A percentile compares a stretch with the other conserved stretches of the same genome.
Evolutionary conservation across 2,113 vertebrate species (phyloP).

Genomic region (Eretmochelys imbricata): DNA sequence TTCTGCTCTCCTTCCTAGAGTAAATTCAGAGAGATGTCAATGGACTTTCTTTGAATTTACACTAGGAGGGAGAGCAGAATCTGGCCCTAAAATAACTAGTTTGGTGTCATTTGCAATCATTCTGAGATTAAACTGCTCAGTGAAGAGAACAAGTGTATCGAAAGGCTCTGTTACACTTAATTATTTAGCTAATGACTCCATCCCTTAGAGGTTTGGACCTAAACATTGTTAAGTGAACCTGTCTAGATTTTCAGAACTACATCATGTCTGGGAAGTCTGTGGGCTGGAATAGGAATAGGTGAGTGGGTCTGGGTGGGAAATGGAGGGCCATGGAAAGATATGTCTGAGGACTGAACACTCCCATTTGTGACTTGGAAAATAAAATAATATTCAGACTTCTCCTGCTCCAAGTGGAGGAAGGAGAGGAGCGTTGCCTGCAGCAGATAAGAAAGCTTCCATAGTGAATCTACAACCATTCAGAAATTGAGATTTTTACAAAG

Average conservation of each 20-base stretch:
- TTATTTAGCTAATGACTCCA: constrained; percentile 43
- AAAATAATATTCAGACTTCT: background rate
- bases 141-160: constrained; percentile 19
- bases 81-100: constrained; percentile 7
- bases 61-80: background rate
- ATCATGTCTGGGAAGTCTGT: background rate
- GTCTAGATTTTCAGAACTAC: background rate
- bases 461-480: background rate
- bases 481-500: background rate
- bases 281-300: background rate
- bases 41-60: background rate
- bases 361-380: background rate
- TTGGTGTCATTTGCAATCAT: background rate
- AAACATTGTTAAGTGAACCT: constrained; percentile 29
- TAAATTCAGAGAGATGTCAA: background rate
- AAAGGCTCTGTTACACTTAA: constrained; percentile 9
- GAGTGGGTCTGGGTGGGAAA: background rate
- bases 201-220: background rate
- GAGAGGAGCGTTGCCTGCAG: background rate
- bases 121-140: background rate
- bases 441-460: background rate
- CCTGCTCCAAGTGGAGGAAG: background rate
- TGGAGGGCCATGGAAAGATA: background rate
- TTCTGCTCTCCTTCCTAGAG: background rate
- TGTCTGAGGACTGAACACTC: background rate